A percentile compares a stretch with the other conserved stretches of the same genome.
Evolutionary conservation across 2,797 vertebrate genomes (phyloP).

Genomic region (Rallus crepitans): DNA sequence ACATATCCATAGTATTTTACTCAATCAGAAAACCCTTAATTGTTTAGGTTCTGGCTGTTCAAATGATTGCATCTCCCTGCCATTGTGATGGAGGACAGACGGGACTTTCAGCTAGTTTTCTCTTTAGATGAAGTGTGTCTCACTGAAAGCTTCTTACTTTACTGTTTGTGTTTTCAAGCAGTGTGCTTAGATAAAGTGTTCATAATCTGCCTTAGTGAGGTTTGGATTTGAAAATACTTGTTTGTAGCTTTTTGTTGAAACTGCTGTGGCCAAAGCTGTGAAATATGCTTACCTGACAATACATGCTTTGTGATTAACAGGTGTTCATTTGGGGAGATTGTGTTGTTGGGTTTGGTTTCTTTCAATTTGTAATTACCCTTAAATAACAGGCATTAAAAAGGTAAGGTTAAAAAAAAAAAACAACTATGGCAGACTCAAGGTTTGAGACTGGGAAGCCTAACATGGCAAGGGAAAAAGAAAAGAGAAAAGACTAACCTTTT

Average conservation of each 20-base stretch:
- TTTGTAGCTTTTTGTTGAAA: neutral
- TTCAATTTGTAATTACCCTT: neutral
- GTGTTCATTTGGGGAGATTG: neutral
- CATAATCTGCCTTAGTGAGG: neutral
- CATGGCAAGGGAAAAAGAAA: neutral
- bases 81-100: fast-evolving
- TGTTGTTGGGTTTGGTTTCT: neutral
- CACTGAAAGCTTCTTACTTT: neutral
- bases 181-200: neutral
- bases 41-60: neutral
- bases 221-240: neutral
- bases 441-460: neutral
- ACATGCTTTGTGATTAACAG: neutral
- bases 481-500: neutral
- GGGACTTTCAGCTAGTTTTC: neutral
- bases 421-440: neutral
- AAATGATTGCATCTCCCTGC: neutral
- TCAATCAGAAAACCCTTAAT: neutral
- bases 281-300: neutral
- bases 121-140: neutral
- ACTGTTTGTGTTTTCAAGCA: neutral
- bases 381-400: neutral
- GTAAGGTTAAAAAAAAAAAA: neutral
- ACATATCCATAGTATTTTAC: neutral
- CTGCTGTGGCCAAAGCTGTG: neutral